Evolutionary conservation across 2,797 vertebrate genomes (phyloP).

Genomic region (Pygocentrus nattereri): DNA sequence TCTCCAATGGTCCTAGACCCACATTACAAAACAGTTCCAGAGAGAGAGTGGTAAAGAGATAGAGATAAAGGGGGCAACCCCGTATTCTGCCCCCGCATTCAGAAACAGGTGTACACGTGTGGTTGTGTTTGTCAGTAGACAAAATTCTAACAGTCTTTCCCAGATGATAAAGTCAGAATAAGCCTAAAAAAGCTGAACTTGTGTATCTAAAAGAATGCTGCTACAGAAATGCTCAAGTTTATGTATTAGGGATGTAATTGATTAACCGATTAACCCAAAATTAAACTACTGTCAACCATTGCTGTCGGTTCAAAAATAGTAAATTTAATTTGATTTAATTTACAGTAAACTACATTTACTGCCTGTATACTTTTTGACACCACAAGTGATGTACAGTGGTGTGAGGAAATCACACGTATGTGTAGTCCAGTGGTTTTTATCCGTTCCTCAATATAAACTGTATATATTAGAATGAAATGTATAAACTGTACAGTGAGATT

Average conservation of each 20-base stretch:
- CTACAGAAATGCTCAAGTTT: background rate
- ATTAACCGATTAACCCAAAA: too few relatives aligned
- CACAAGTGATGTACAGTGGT: too few relatives aligned
- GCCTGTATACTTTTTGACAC: too few relatives aligned
- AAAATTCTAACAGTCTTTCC: constrained; percentile 81
- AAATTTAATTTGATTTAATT: too few relatives aligned
- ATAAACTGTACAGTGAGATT: too few relatives aligned
- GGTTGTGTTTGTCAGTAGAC: constrained; percentile 79
- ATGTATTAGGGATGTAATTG: background rate
- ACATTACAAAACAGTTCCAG: constrained; percentile 2
- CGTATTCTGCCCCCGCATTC: constrained; percentile 59
- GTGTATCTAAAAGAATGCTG: background rate
- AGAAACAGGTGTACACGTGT: constrained; percentile 21
- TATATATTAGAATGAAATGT: too few relatives aligned
- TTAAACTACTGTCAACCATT: too few relatives aligned
- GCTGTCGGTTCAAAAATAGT: too few relatives aligned
- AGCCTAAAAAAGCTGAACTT: background rate
- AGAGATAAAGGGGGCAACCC: constrained; percentile 5
- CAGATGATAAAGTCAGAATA: constrained; percentile 79
- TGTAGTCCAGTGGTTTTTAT: too few relatives aligned
- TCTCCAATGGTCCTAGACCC: background rate
- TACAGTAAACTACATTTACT: too few relatives aligned
- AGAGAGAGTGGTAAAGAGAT: background rate
- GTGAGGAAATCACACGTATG: too few relatives aligned
- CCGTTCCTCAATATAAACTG: too few relatives aligned